Conservation (phyloP, 2,888 invertebrate genomes). For the Theodoxus fluviatilis region DNA sequence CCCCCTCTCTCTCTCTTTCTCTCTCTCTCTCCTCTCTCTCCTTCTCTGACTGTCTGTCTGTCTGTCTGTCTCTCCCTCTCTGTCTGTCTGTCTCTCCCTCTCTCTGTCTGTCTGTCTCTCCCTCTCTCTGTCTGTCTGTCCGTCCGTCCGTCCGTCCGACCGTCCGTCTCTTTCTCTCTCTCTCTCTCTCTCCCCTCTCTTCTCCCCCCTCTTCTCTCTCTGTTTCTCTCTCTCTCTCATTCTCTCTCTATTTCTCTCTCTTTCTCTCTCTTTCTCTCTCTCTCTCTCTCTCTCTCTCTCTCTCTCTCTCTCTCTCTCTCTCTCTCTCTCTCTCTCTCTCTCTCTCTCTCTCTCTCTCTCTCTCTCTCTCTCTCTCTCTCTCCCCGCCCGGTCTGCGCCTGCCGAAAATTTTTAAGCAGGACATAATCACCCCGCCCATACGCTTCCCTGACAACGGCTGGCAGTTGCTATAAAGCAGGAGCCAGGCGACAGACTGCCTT, state of each 20-base stretch:
- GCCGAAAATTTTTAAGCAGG: no score
- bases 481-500: no score
- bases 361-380: no score
- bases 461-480: no score
- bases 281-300: background rate
- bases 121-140: conserved; percentile 10
- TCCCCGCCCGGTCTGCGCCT: no score
- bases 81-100: background rate
- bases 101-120: conserved; percentile 12
- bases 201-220: background rate
- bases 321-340: no score
- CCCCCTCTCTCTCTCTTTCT: conserved; percentile 7
- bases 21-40: background rate
- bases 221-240: background rate
- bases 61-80: background rate
- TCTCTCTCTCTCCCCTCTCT: background rate
- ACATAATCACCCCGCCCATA: no score
- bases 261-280: background rate
- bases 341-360: no score
- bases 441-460: no score
- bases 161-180: conserved; percentile 6
- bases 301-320: background rate
- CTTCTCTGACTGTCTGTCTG: background rate
- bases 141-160: background rate
- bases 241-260: background rate